These are phyloP conservation scores for Coranthus polyacanthus DNA, from an alignment of 2,797 vertebrate genomes.

Conservation along the genomic window DNA sequence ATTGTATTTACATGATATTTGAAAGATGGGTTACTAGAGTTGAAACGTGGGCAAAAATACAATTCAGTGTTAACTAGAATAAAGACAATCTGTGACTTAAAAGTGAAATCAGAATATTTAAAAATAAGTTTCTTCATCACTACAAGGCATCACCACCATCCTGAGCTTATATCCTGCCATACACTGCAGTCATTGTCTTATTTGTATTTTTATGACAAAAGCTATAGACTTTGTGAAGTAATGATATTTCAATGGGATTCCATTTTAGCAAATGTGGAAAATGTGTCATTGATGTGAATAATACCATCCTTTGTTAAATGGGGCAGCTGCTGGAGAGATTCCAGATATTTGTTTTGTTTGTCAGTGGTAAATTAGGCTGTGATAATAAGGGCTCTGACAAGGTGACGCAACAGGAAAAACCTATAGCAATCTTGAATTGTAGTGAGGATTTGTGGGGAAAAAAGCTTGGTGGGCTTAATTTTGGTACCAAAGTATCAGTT, in stretches of 20 bases:
- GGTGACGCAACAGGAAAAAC: constrained; percentile 2
- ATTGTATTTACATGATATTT: constrained; percentile 39
- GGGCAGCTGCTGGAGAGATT: constrained; percentile 35
- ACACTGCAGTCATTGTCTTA: constrained; percentile 10
- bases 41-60: constrained; percentile 16
- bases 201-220: constrained; percentile 5
- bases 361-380: constrained; percentile 8
- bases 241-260: background rate
- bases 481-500: too few relatives aligned
- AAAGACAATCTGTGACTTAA: constrained; percentile 49
- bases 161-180: constrained; percentile 1
- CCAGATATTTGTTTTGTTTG: constrained; percentile 31
- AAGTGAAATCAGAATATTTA: background rate
- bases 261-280: constrained; percentile 18
- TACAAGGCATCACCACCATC: background rate
- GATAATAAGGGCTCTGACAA: constrained; percentile 26
- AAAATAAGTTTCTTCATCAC: background rate
- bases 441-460: background rate
- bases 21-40: background rate
- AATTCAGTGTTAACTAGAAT: constrained; percentile 14
- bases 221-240: background rate
- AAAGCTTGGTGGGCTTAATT: background rate
- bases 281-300: constrained; percentile 26
- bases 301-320: constrained; percentile 29
- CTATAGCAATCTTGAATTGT: background rate